Percentiles rank a stretch among this genome's conserved stretches.
Conservation (phyloP, 2,797 vertebrate genomes). For the Lithobates sylvaticus region DNA sequence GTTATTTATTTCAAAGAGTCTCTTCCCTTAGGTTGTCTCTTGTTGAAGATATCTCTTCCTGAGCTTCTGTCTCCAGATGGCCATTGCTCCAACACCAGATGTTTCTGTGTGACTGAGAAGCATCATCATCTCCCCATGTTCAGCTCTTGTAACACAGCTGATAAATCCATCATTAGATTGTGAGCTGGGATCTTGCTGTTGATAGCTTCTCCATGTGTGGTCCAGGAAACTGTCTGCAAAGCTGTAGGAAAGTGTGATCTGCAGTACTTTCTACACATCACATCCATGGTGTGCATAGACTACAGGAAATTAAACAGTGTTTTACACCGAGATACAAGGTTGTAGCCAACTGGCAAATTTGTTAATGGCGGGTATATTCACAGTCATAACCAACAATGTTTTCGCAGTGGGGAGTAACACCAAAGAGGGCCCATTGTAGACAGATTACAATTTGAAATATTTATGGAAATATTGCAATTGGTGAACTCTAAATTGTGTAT, state of each 20-base stretch:
- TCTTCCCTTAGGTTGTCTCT: slow-evolving; percentile 16
- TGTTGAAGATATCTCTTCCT: slow-evolving; percentile 38
- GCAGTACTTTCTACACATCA: slow-evolving; percentile 10
- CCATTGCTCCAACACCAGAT: slow-evolving; percentile 33
- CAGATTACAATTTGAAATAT: too few relatives aligned
- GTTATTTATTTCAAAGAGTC: slow-evolving; percentile 9
- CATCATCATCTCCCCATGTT: slow-evolving; percentile 46
- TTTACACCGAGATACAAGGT: background rate
- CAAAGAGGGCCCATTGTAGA: too few relatives aligned
- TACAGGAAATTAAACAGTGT: background rate
- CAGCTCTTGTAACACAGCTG: slow-evolving; percentile 56
- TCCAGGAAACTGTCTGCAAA: slow-evolving; percentile 59
- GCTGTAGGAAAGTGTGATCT: slow-evolving; percentile 33
- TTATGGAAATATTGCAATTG: too few relatives aligned
- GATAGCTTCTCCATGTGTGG: slow-evolving; percentile 63
- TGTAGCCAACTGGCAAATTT: background rate
- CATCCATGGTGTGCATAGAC: background rate
- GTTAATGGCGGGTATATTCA: too few relatives aligned
- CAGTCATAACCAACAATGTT: too few relatives aligned
- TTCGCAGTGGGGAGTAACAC: too few relatives aligned
- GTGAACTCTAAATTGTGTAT: too few relatives aligned
- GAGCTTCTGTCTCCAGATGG: slow-evolving; percentile 50
- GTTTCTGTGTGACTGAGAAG: slow-evolving; percentile 38
- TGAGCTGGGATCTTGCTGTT: slow-evolving; percentile 43
- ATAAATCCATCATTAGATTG: slow-evolving; percentile 59